Evolutionary conservation across 2,888 invertebrate genomes (phyloP).

Genomic region (Ichneumon xanthorius): DNA sequence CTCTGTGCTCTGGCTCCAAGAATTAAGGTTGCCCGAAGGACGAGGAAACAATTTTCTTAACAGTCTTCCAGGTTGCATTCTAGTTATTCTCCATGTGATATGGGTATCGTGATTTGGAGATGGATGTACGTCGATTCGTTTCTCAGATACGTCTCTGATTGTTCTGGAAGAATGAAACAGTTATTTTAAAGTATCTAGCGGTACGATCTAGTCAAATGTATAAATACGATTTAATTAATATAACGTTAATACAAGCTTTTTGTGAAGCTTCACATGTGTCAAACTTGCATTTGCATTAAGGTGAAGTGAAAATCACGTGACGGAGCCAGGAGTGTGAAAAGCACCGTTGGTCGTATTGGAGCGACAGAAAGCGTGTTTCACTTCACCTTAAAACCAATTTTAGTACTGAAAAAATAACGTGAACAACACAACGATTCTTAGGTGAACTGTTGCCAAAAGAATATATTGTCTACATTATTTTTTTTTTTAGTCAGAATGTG

Average conservation of each 20-base stretch:
- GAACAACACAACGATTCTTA: not conserved
- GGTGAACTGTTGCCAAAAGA: too few relatives aligned
- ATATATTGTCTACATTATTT: not conserved
- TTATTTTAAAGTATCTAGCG: too few relatives aligned
- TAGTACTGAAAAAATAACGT: too few relatives aligned
- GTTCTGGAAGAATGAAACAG: slow-evolving; percentile 69
- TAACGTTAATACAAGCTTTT: not conserved
- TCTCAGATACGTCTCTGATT: slow-evolving; percentile 76
- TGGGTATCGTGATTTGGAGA: slow-evolving; percentile 78
- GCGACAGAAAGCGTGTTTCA: too few relatives aligned
- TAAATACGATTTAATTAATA: not conserved
- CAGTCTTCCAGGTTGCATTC: slow-evolving; percentile 90
- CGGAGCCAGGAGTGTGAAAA: too few relatives aligned
- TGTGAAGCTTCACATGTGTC: not conserved
- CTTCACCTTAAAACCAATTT: too few relatives aligned
- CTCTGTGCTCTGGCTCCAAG: slow-evolving; percentile 92
- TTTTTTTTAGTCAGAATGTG: not conserved
- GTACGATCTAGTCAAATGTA: too few relatives aligned
- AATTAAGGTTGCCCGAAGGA: slow-evolving; percentile 88
- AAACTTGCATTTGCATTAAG: too few relatives aligned
- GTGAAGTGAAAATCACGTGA: too few relatives aligned
- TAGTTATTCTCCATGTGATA: slow-evolving; percentile 90
- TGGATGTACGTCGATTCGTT: slow-evolving; percentile 74
- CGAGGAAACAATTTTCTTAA: slow-evolving; percentile 91
- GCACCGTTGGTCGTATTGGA: too few relatives aligned